Evolutionary conservation across 2,113 vertebrate species (phyloP).

Genomic region (Herpetotheres cachinnans): DNA sequence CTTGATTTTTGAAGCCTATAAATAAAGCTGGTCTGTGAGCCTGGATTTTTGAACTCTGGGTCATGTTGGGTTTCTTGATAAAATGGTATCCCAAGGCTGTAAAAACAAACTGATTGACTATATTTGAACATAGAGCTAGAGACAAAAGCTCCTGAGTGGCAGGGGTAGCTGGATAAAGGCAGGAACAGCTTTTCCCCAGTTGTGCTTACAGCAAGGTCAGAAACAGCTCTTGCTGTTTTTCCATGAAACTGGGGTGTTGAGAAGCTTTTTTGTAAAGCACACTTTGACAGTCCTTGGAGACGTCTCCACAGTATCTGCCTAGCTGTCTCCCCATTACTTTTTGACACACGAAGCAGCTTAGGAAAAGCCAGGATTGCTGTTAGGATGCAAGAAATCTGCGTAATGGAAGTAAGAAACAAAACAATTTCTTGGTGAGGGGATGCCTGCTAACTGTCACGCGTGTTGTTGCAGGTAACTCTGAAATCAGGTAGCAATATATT

Average conservation of each 20-base stretch:
- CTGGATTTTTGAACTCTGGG: not conserved
- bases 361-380: not conserved
- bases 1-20: not conserved
- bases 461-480: constrained; percentile 83
- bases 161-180: not conserved
- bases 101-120: not conserved
- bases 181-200: not conserved
- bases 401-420: not conserved
- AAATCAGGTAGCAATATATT: constrained; percentile 95
- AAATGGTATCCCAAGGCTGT: not conserved
- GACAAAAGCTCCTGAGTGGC: not conserved
- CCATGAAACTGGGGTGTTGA: not conserved
- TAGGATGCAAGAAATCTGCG: not conserved
- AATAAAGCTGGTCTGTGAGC: not conserved
- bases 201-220: not conserved
- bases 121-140: not conserved
- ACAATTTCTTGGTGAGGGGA: not conserved
- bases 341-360: not conserved
- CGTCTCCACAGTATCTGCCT: not conserved
- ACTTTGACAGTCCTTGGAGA: not conserved
- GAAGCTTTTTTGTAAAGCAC: not conserved
- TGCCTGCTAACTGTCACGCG: not conserved
- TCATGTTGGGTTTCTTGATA: not conserved
- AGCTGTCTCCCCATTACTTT: not conserved
- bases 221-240: not conserved